Conservation (phyloP, 2,888 invertebrate species). For the Choristoneura rosaceana region DNA sequence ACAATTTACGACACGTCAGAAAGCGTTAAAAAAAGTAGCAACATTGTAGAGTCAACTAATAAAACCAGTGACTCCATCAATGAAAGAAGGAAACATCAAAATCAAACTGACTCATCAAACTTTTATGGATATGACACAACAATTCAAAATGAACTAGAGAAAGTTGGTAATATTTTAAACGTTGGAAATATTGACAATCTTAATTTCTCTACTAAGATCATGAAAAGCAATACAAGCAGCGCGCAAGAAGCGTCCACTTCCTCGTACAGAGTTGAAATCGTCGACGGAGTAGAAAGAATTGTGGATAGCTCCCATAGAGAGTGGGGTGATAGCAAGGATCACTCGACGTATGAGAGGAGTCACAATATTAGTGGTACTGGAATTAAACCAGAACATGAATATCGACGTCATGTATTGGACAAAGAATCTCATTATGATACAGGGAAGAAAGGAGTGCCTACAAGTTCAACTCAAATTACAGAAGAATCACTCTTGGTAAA, state of each 20-base stretch:
- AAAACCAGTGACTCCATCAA: slow-evolving; percentile 56
- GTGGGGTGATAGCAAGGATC: slow-evolving; percentile 83
- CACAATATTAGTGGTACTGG: slow-evolving; percentile 84
- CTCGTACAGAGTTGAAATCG: slow-evolving; percentile 87
- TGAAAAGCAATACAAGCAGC: slow-evolving; percentile 85
- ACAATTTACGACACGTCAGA: slow-evolving; percentile 43
- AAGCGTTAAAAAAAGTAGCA: slow-evolving; percentile 51
- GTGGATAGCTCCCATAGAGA: slow-evolving; percentile 86
- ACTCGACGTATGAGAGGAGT: slow-evolving; percentile 82
- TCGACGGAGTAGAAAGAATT: slow-evolving; percentile 86
- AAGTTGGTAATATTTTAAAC: slow-evolving; percentile 77
- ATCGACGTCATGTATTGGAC: slow-evolving; percentile 82
- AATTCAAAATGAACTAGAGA: slow-evolving; percentile 74
- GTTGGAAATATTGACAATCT: slow-evolving; percentile 69
- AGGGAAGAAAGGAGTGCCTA: slow-evolving; percentile 83
- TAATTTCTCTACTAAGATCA: slow-evolving; percentile 78
- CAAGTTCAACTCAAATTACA: slow-evolving; percentile 71
- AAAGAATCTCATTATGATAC: slow-evolving; percentile 86
- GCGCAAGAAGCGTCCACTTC: slow-evolving; percentile 86
- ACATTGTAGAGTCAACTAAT: slow-evolving; percentile 53
- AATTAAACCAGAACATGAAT: slow-evolving; percentile 85
- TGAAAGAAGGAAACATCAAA: slow-evolving; percentile 62
- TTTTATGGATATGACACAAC: slow-evolving; percentile 80
- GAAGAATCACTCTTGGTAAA: slow-evolving; percentile 76
- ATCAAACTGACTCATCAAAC: slow-evolving; percentile 76